Evolutionary conservation across 2,888 invertebrate species (phyloP).

Genomic region (Troilus luridus): DNA sequence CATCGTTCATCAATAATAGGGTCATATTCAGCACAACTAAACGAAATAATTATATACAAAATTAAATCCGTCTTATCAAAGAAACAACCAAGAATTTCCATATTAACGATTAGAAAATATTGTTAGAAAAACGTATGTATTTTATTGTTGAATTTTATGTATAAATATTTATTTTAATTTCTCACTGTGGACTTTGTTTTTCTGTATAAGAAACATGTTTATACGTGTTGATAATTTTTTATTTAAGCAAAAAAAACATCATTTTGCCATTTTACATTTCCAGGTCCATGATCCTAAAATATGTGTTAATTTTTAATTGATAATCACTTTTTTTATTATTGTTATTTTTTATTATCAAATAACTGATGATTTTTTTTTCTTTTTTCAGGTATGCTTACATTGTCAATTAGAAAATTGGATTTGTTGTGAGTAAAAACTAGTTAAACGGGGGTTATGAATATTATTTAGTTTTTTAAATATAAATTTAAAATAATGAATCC

Average conservation of each 20-base stretch:
- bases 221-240: too few species aligned
- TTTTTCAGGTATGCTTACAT: constrained; percentile 6
- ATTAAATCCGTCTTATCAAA: not conserved
- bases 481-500: too few species aligned
- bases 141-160: too few species aligned
- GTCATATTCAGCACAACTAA: not conserved
- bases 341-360: not conserved
- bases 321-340: not conserved
- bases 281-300: too few species aligned
- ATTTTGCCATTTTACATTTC: too few species aligned
- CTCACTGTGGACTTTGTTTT: too few species aligned
- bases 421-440: not conserved
- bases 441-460: not conserved
- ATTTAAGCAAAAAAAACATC: too few species aligned
- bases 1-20: not conserved
- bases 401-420: not conserved
- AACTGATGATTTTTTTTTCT: not conserved
- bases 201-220: too few species aligned
- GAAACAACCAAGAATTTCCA: too few species aligned
- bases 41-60: not conserved
- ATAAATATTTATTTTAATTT: too few species aligned
- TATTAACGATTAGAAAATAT: too few species aligned
- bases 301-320: not conserved
- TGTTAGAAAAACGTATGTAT: too few species aligned
- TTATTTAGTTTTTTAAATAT: not conserved